Evolutionary conservation across 1,140 invertebrate species (phyloP).

Genomic region (Eciton burchellii): DNA sequence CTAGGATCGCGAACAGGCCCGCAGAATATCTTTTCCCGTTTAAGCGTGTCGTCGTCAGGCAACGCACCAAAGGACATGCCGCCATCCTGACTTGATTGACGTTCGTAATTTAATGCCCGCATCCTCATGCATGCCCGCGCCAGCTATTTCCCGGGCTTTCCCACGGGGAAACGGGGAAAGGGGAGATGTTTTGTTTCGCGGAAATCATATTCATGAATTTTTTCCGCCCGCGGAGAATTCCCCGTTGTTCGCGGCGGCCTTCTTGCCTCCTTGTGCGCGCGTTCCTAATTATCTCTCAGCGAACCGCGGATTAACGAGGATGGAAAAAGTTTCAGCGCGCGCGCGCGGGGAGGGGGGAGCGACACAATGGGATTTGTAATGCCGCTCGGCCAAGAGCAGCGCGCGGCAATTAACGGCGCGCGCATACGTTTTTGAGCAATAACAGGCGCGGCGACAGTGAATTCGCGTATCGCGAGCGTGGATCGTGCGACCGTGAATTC

Average conservation of each 20-base stretch:
- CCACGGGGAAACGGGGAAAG: neutral
- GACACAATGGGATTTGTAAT: neutral
- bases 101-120: slow-evolving; percentile 5
- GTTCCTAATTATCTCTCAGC: slow-evolving; percentile 35
- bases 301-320: slow-evolving; percentile 26
- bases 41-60: neutral
- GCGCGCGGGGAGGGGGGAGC: no score
- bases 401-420: neutral
- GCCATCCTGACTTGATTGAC: slow-evolving; percentile 6
- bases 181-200: neutral
- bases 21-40: slow-evolving; percentile 15
- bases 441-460: neutral
- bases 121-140: neutral
- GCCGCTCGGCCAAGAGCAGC: neutral
- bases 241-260: neutral
- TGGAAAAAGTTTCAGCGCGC: neutral
- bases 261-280: neutral
- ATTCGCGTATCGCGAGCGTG: neutral
- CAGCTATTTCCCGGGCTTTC: neutral
- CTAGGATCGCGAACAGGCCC: neutral
- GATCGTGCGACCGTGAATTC: neutral
- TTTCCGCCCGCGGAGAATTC: neutral
- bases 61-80: neutral
- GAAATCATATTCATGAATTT: slow-evolving; percentile 1
- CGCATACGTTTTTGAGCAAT: neutral